Evolutionary conservation across 64 coral and sea anemone genomes (phyloP).

Genomic region (Porites australiensis): DNA sequence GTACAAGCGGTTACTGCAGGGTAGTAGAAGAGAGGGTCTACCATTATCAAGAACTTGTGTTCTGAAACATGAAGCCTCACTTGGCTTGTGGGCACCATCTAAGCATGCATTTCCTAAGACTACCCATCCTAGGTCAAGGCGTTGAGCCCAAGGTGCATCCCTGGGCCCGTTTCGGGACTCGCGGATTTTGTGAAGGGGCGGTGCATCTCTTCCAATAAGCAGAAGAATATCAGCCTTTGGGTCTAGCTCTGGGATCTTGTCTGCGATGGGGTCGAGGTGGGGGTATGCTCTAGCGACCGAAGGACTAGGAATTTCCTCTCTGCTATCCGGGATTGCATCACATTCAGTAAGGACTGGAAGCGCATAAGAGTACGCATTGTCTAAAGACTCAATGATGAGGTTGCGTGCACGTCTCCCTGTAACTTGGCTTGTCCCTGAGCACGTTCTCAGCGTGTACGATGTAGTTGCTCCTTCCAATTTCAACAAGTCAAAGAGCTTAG

Average conservation of each 20-base stretch:
- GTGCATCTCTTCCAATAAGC: slow-evolving; percentile 45
- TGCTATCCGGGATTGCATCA: slow-evolving; percentile 36
- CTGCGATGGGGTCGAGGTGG: slow-evolving; percentile 36
- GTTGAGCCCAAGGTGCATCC: slow-evolving; percentile 59
- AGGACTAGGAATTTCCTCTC: slow-evolving; percentile 68
- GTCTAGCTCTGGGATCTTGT: too few species aligned
- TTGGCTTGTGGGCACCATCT: slow-evolving; percentile 23
- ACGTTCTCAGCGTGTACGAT: too few species aligned
- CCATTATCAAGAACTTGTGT: slow-evolving; percentile 33
- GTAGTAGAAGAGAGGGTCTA: slow-evolving; percentile 6
- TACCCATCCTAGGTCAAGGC: slow-evolving; percentile 51
- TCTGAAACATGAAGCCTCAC: neutral
- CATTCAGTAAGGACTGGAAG: slow-evolving; percentile 58
- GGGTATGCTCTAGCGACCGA: slow-evolving; percentile 39
- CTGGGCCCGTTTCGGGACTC: slow-evolving; percentile 63
- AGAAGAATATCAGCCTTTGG: slow-evolving; percentile 56
- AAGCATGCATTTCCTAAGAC: slow-evolving; percentile 32
- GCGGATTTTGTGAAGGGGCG: slow-evolving; percentile 34
- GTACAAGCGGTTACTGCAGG: slow-evolving; percentile 3
- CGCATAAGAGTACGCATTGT: neutral
- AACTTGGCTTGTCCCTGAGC: slow-evolving; percentile 20
- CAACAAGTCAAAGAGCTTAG: slow-evolving; percentile 36
- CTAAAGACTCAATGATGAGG: slow-evolving; percentile 58
- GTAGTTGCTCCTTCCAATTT: too few species aligned
- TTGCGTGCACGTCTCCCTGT: slow-evolving; percentile 49